Evolutionary conservation across 2,113 vertebrate genomes (phyloP), one percentile per base, ranked within the genome.

Genomic region (Aleadryas rufinucha): DNA sequence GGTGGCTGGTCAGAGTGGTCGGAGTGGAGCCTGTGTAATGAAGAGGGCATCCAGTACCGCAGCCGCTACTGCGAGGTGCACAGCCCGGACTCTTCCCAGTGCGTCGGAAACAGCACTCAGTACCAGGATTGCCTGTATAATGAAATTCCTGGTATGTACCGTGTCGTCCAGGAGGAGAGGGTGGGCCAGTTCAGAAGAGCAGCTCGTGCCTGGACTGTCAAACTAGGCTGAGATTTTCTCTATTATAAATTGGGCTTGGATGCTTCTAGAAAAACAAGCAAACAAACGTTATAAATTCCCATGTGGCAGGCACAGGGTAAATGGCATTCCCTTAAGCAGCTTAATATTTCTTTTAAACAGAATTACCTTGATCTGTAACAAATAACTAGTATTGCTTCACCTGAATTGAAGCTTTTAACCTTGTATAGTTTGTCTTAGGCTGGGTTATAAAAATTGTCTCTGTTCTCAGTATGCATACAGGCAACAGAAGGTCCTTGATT

Each of bases 1-100:
- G 99, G 99, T 89, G 99, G 99, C 75, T 99, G 99, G 99, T 99
- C 99, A 19, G 98, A 98, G 45, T 99, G 99, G 99, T 99, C 99
- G 0, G 98, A 99, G 94, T 99, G 99, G 99, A 99, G 99, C 13
- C 87, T 98, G 31, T 99, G 99, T 60, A 98, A 98, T 18, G 99
- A 99, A 75, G 98, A 98, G 3, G 99, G 99, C 37, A 82, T 98
- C 85, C 99, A 99, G 63, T 98, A 98, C 96, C 98, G 99, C 84
- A 99, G 97, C 90, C 98, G 99, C 39, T 98, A 88, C 41, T 99
- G 97, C 45, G 99, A 98, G 97, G 98, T 76, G 54, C 98, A 97
- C 97, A 98, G 96, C 85, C 98, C 98, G 1, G 98, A 98, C 68
- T 87, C 97, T 10, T 84, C 84, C 33, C 97, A 98, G 50, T 99